Conservation (phyloP, 2,888 invertebrate species). For the Cordylochernes scorpioides region DNA sequence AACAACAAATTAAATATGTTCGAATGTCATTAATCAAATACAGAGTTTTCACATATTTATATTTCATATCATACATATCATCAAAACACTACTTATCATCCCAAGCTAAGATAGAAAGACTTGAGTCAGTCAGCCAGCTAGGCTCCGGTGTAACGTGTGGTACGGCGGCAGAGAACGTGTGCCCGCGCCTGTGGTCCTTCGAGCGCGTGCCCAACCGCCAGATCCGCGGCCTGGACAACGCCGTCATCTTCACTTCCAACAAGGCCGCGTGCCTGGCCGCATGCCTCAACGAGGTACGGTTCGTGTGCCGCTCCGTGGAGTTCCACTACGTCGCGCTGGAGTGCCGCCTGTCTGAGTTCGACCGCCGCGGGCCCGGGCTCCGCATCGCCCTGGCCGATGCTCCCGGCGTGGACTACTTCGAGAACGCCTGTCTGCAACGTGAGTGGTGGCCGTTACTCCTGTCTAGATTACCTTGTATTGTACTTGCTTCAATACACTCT, state of each 20-base stretch:
- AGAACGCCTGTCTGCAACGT: constrained; percentile 67
- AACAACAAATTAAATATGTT: too few relatives aligned
- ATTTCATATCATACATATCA: constrained; percentile 1
- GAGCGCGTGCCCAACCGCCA: constrained; percentile 77
- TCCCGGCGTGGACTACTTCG: constrained; percentile 53
- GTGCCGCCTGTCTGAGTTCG: constrained; percentile 66
- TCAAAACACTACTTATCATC: too few relatives aligned
- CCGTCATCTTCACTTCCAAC: constrained; percentile 67
- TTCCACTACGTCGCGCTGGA: constrained; percentile 76
- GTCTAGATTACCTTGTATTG: too few relatives aligned
- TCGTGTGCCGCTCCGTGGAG: constrained; percentile 67
- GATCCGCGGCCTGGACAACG: constrained; percentile 64
- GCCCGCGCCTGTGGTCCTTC: constrained; percentile 69
- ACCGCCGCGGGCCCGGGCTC: constrained; percentile 60
- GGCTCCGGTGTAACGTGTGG: too few relatives aligned
- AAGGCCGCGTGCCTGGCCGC: constrained; percentile 77
- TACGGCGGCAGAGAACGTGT: constrained; percentile 51
- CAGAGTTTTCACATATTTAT: too few relatives aligned
- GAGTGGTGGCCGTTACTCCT: too few relatives aligned
- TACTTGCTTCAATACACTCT: too few relatives aligned
- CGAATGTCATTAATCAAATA: too few relatives aligned
- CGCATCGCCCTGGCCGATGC: constrained; percentile 71
- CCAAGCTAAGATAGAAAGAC: too few relatives aligned
- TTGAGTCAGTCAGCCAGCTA: too few relatives aligned
- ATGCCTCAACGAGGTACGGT: constrained; percentile 72